A percentile compares a stretch with the other conserved stretches of the same genome.
Evolutionary conservation across 2,888 invertebrate species (phyloP).

Genomic region (Acleris sparsana): DNA sequence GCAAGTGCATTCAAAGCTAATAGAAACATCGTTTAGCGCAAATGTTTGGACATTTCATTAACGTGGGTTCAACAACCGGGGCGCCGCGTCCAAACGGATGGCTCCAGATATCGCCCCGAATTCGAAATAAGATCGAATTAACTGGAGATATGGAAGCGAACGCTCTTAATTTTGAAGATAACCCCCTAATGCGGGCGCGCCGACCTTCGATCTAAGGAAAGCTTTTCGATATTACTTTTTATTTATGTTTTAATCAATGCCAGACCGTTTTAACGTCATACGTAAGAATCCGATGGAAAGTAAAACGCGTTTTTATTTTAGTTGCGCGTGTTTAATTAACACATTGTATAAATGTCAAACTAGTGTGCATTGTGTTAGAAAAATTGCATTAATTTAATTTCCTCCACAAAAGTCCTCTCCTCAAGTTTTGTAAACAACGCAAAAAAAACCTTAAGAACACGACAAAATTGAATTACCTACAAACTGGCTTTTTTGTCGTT

Average conservation of each 20-base stretch:
- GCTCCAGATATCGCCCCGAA: constrained; percentile 58
- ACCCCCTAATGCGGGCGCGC: constrained; percentile 67
- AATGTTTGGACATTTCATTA: constrained; percentile 75
- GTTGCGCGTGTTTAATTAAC: constrained; percentile 15
- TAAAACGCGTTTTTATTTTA: constrained; percentile 6
- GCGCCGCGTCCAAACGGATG: constrained; percentile 50
- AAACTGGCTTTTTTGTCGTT: constrained; percentile 66
- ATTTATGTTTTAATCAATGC: constrained; percentile 43
- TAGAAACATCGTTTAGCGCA: constrained; percentile 64
- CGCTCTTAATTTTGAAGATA: constrained; percentile 75
- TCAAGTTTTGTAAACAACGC: constrained; percentile 43
- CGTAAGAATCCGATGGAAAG: constrained; percentile 29
- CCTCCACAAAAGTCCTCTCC: constrained; percentile 4
- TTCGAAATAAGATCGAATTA: constrained; percentile 73
- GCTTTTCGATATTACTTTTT: constrained; percentile 52
- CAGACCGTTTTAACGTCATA: constrained; percentile 33
- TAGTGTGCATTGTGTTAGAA: constrained; percentile 14
- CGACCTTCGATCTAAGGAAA: constrained; percentile 61
- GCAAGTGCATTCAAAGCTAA: constrained; percentile 50
- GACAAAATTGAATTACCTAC: constrained; percentile 61
- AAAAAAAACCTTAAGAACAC: constrained; percentile 49
- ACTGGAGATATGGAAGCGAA: constrained; percentile 63
- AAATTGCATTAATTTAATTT: constrained; percentile 17
- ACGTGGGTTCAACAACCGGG: constrained; percentile 75
- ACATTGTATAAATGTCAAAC: constrained; percentile 15